Conservation (phyloP, 1,140 invertebrate genomes). For the Zaprionus tsacasi region DNA sequence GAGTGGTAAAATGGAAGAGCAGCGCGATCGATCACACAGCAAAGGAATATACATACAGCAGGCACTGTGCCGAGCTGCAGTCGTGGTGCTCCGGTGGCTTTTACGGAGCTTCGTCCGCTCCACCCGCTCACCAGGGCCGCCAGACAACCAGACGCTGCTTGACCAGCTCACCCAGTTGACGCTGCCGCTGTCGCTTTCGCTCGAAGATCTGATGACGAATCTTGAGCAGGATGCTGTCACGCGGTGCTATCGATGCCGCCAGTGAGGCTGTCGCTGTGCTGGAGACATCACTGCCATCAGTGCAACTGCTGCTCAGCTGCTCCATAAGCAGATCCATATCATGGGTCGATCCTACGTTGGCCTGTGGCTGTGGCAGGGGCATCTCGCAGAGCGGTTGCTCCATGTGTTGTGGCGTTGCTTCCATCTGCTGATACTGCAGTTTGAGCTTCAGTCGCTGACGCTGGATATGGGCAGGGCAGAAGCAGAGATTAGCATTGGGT, state of each 20-base stretch:
- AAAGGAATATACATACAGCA: constrained; percentile 62
- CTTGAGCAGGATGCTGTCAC: constrained; percentile 74
- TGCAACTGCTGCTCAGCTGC: constrained; percentile 44
- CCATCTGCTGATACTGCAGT: constrained; percentile 7
- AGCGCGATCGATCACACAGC: constrained; percentile 58
- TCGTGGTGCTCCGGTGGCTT: not conserved
- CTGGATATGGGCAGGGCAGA: constrained; percentile 12
- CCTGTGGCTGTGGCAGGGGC: not conserved
- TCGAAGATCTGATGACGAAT: constrained; percentile 81
- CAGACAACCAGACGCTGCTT: constrained; percentile 69
- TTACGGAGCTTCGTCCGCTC: no score
- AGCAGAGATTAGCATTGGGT: constrained; percentile 10
- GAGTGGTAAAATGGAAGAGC: constrained; percentile 61
- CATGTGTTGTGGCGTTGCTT: not conserved
- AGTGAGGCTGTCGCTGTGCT: not conserved
- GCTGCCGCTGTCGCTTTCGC: constrained; percentile 68
- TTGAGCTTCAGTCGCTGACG: constrained; percentile 53
- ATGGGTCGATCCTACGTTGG: constrained; percentile 10
- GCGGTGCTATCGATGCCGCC: constrained; percentile 30
- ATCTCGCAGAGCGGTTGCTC: constrained; percentile 16
- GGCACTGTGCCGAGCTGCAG: not conserved
- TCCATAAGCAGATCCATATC: constrained; percentile 68
- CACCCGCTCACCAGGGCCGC: constrained; percentile 68
- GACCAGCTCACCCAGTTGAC: constrained; percentile 58
- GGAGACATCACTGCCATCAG: not conserved